Base-by-base conservation (phyloP, 2,888 invertebrate species). In the Sipunculus nudus region DNA sequence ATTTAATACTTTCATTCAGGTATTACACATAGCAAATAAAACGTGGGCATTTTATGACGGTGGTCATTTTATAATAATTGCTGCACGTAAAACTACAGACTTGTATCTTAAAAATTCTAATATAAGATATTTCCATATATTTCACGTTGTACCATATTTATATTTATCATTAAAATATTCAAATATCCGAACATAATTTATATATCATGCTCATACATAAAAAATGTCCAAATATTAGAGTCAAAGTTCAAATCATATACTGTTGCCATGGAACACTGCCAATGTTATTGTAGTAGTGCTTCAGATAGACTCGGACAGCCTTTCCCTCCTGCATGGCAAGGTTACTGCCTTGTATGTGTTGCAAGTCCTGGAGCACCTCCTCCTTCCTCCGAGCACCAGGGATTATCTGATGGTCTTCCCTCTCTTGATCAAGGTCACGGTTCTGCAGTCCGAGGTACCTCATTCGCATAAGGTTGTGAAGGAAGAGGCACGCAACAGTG, bases 381-480 rank as follows among this genome's bases (percentile, higher is more conserved):
- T 19, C 55, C 8, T 63, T 28, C 43, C 67, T 65, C 67, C 65
- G 63, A 29, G 56, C 59, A 28, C 67, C 67, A 28, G 60, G 58
- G 29, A 62, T 46, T 13, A 55, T 38, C 26, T 66, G 39, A 41
- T 59, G 59, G 45, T 60, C 32, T 31, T 16, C 52, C 32, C 50
- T 57, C n/a, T 54, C 46, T 25, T 23, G 28, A 28, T 54, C 54
- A 6, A 54, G 10, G 25, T 47, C 46, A 19, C 16, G 35, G 39
- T 65, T 65, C 58, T 65, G 59, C 25, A 52, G 50, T 21, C 46
- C 53, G 45, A 50, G 61, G 53, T 65, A 61, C 25, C 58, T 39
- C 13, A 45, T 55, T 10, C 63, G 28, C 58, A 61, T 61, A 41
- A 66, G 23, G 49, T 67, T 65, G 43, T 64, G 64, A 29, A 67